These are phyloP conservation scores for Colostygia pectinataria DNA, from an alignment of 2,888 invertebrate genomes.

Conservation along the genomic window DNA sequence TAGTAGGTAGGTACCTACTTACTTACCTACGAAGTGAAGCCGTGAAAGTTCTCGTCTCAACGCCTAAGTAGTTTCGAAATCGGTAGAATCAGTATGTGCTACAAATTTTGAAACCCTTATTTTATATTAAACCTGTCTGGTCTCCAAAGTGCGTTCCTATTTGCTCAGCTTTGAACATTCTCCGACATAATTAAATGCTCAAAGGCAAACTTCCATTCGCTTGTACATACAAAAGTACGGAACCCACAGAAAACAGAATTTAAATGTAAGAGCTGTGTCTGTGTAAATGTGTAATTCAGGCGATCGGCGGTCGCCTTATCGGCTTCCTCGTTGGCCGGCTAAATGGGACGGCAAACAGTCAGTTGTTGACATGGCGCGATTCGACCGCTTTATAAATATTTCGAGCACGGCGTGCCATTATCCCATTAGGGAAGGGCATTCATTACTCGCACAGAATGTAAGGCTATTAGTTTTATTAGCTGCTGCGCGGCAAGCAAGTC, in stretches of 20 bases:
- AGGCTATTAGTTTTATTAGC: slow-evolving; percentile 54
- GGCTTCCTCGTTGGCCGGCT: slow-evolving; percentile 47
- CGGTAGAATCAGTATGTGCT: too few species aligned
- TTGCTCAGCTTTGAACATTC: slow-evolving; percentile 13
- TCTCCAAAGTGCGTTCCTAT: background rate
- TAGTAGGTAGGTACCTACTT: too few species aligned
- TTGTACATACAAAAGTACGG: slow-evolving; percentile 20
- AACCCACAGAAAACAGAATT: slow-evolving; percentile 21
- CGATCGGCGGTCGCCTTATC: slow-evolving; percentile 52
- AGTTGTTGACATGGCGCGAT: slow-evolving; percentile 72
- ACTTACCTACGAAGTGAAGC: too few species aligned
- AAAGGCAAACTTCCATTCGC: slow-evolving; percentile 12
- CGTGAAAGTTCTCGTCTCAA: too few species aligned
- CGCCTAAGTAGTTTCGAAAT: too few species aligned
- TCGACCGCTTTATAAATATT: slow-evolving; percentile 78
- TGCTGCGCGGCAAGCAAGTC: background rate
- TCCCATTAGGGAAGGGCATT: slow-evolving; percentile 77
- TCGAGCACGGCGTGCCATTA: slow-evolving; percentile 71
- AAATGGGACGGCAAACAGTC: slow-evolving; percentile 73
- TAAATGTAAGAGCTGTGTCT: slow-evolving; percentile 22
- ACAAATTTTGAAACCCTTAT: too few species aligned
- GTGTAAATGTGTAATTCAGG: slow-evolving; percentile 30
- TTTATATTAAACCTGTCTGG: too few species aligned
- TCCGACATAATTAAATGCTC: slow-evolving; percentile 17
- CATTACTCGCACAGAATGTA: slow-evolving; percentile 74